Base-by-base conservation (phyloP, 1,140 invertebrate genomes). In the Galleria mellonella region DNA sequence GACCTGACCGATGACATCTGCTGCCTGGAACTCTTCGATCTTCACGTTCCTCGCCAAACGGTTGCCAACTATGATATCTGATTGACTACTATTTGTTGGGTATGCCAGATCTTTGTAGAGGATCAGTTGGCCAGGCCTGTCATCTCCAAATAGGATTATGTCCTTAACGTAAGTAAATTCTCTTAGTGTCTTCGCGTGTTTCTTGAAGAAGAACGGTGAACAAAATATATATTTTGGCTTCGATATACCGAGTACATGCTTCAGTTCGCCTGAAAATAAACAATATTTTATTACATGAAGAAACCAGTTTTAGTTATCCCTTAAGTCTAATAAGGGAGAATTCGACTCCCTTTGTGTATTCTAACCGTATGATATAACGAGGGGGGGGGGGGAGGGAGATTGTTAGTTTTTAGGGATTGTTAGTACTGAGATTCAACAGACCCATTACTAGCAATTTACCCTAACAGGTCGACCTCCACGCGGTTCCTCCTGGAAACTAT, bases 221-320 rank as follows among this genome's bases (percentile, higher is more conserved):
- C 71, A 76, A 44, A 87, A 75, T 1, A 89, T 61, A 32, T 75
- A 67, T 55, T 85, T 86, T 11, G 89, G 88, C 50, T 87, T 87
- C 0, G 85, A 79, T 55, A 90, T 88, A 7, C 51, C 63, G 6
- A 88, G 30, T 0, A 73, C 74, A 58, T 89, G 87, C 29, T 70
- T 63, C 0, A 89, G 52, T 82, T 90, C 89, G 39, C 60, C 73
- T 73, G 70, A 41, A 78, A 78, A 32, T 14, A 9, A 50, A n/a
- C n/a, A n/a, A n/a, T n/a, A n/a, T n/a, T n/a, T n/a, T n/a, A n/a
- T n/a, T n/a, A n/a, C n/a, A n/a, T n/a, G n/a, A n/a, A n/a, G n/a
- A n/a, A n/a, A n/a, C n/a, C n/a, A n/a, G n/a, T n/a, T n/a, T n/a
- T n/a, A n/a, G n/a, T n/a, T n/a, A n/a, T n/a, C n/a, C n/a, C n/a